A percentile compares a stretch with the other conserved stretches of the same genome.
These are phyloP conservation scores for Oreochromis tanganicae DNA, from an alignment of 2,113 vertebrate species.

Conservation along the genomic window DNA sequence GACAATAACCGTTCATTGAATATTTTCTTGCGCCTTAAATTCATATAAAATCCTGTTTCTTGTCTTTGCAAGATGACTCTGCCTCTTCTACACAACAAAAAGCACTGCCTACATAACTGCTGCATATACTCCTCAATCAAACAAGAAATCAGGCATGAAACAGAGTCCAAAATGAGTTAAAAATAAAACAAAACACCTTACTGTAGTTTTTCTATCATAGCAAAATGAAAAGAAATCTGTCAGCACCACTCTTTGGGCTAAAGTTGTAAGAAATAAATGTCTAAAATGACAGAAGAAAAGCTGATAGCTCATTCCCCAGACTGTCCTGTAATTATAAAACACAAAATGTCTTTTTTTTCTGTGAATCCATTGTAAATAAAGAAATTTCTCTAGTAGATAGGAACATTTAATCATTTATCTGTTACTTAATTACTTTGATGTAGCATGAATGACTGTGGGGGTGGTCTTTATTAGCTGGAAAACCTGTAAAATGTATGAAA, in stretches of 20 bases:
- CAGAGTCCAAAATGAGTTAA: background rate
- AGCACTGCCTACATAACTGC: background rate
- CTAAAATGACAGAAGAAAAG: background rate
- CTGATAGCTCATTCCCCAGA: background rate
- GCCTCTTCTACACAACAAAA: background rate
- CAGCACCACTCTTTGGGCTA: background rate
- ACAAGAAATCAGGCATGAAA: background rate
- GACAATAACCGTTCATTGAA: background rate
- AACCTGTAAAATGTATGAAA: background rate
- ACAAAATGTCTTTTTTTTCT: background rate
- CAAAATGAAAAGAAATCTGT: background rate
- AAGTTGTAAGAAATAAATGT: background rate
- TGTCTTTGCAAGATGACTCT: background rate
- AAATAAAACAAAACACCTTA: background rate
- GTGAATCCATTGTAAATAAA: background rate
- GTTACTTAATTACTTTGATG: background rate
- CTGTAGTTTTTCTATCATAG: background rate
- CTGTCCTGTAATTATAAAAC: background rate
- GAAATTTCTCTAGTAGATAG: background rate
- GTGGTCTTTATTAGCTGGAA: background rate
- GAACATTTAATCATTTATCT: background rate
- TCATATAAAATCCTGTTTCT: background rate
- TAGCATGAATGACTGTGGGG: background rate
- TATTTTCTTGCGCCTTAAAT: background rate
- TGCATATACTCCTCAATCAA: background rate